Conservation (phyloP, 1,140 invertebrate genomes). For the Drepana arcuata region DNA sequence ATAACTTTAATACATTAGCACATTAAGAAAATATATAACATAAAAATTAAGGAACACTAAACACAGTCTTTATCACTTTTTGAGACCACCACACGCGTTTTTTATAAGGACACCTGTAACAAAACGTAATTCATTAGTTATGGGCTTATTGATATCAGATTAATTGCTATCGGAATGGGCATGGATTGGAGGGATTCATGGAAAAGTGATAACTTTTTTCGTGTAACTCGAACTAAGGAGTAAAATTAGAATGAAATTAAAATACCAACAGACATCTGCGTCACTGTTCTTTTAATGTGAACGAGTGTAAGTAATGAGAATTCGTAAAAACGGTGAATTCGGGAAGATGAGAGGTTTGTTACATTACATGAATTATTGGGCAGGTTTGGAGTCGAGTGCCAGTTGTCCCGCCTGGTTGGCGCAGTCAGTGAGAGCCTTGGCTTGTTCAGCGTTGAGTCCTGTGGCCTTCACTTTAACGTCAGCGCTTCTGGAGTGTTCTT, state of each 20-base stretch:
- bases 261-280: no score
- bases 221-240: no score
- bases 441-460: constrained; percentile 61
- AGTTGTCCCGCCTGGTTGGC: constrained; percentile 63
- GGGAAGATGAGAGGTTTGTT: constrained; percentile 5
- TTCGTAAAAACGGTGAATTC: no score
- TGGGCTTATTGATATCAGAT: constrained; percentile 2
- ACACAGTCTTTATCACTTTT: constrained; percentile 69
- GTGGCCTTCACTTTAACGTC: constrained; percentile 66
- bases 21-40: constrained; percentile 33
- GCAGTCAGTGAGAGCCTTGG: constrained; percentile 66
- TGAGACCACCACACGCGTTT: constrained; percentile 43
- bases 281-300: no score
- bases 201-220: no score
- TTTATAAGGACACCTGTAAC: constrained; percentile 58
- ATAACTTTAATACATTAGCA: constrained; percentile 52
- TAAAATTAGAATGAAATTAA: no score
- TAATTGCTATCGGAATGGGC: no score
- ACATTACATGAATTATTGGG: constrained; percentile 55
- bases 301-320: no score
- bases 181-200: no score
- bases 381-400: constrained; percentile 58
- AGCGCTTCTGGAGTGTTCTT: constrained; percentile 63
- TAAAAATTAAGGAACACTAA: constrained; percentile 61
- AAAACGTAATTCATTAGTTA: constrained; percentile 16